Percentiles rank a stretch among this genome's conserved stretches.
Evolutionary conservation across 2,113 vertebrate species (phyloP).

Genomic region (Dermatemys mawii): DNA sequence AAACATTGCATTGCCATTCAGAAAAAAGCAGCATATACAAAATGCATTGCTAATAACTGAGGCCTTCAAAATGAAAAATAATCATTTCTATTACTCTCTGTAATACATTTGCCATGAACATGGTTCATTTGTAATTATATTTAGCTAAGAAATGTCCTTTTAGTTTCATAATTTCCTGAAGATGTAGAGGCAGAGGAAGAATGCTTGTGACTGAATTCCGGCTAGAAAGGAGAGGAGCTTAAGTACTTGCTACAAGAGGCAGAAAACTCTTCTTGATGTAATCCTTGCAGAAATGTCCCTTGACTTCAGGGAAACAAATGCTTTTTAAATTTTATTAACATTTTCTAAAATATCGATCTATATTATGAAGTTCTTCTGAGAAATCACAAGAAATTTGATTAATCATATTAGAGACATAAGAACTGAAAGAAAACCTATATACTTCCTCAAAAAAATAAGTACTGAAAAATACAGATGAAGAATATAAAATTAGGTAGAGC

Average conservation of each 20-base stretch:
- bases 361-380: neutral
- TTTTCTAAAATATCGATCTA: neutral
- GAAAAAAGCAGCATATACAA: conserved; percentile 70
- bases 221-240: neutral
- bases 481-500: conserved; percentile 19
- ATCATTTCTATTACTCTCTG: conserved; percentile 76
- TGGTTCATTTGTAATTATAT: conserved; percentile 71
- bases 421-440: neutral
- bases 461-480: conserved; percentile 26
- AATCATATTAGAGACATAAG: neutral
- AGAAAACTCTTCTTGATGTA: neutral
- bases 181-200: conserved; percentile 54
- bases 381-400: neutral
- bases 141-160: conserved; percentile 66
- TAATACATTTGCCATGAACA: conserved; percentile 71
- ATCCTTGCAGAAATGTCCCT: conserved; percentile 1
- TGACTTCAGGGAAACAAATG: neutral
- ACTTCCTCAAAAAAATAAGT: neutral
- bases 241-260: neutral
- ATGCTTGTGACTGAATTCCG: conserved; percentile 11
- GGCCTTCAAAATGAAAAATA: conserved; percentile 76
- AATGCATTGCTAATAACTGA: conserved; percentile 73
- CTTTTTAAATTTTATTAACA: conserved; percentile 1
- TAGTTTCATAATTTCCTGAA: conserved; percentile 71
- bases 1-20: conserved; percentile 75